These are phyloP conservation scores for Nasalis larvatus DNA, from an alignment of 2,113 vertebrate species.

Conservation along the genomic window DNA sequence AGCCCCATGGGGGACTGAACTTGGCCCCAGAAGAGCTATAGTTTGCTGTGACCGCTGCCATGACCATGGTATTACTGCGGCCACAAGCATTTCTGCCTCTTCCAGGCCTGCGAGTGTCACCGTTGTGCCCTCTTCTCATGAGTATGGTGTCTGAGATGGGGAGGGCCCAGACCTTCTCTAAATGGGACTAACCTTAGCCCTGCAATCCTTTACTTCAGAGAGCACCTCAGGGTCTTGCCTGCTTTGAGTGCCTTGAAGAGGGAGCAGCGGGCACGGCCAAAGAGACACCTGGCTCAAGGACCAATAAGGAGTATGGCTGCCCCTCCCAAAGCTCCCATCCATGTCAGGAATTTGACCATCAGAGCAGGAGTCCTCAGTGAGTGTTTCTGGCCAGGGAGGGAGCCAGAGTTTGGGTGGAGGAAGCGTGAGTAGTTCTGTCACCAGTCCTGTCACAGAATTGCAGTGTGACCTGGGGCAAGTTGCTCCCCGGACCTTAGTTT, in stretches of 20 bases:
- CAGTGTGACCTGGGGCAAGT: background rate
- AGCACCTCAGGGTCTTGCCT: background rate
- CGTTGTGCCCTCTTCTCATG: slow-evolving; percentile 45
- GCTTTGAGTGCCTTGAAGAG: background rate
- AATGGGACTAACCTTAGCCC: background rate
- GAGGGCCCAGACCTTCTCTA: background rate
- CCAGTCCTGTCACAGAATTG: background rate
- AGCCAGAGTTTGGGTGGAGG: background rate
- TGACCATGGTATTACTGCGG: slow-evolving; percentile 25
- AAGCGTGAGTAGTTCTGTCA: background rate
- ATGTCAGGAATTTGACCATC: background rate
- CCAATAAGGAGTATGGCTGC: background rate
- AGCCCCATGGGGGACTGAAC: background rate
- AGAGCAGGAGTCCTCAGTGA: slow-evolving; percentile 35
- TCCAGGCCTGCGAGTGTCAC: slow-evolving; percentile 45
- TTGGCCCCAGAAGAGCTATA: background rate
- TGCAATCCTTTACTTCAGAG: background rate
- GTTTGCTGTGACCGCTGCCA: slow-evolving; percentile 35
- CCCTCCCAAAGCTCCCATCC: background rate
- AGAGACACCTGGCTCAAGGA: background rate
- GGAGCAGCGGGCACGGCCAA: background rate
- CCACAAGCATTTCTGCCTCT: slow-evolving; percentile 37
- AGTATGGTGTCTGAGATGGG: background rate
- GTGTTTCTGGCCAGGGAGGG: background rate
- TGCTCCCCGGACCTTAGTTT: background rate